Conservation (phyloP, 1,140 invertebrate genomes). For the Bombyx mandarina region DNA sequence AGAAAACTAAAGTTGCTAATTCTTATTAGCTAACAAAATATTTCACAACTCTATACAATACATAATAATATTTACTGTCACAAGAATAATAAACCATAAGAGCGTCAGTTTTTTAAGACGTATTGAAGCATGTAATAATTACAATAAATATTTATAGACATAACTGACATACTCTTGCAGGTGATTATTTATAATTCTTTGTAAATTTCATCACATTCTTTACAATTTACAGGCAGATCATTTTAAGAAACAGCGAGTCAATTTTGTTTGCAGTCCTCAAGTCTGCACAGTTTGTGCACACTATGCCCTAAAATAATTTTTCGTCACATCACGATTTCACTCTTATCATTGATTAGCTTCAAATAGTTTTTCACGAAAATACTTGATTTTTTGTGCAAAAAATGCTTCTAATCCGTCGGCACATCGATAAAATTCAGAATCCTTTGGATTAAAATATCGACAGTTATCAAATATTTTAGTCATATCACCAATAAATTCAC, state of each 20-base stretch:
- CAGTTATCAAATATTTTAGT: conserved; percentile 99
- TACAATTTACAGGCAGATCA: conserved; percentile 59
- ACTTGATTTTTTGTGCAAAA: conserved; percentile 93
- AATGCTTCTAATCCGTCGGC: conserved; percentile 95
- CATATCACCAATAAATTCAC: conserved; percentile 97
- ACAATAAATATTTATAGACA: conserved; percentile 63
- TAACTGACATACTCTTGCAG: conserved; percentile 44
- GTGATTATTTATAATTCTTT: conserved; percentile 50
- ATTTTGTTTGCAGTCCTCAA: no score
- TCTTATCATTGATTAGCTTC: conserved; percentile 72
- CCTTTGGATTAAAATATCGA: conserved; percentile 95
- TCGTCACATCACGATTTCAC: conserved; percentile 18
- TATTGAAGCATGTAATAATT: conserved; percentile 57
- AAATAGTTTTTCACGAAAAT: conserved; percentile 84
- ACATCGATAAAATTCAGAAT: conserved; percentile 95
- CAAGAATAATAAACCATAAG: conserved; percentile 34
- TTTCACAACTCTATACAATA: conserved; percentile 41
- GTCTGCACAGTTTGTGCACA: conserved; percentile 2
- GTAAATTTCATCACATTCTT: conserved; percentile 54
- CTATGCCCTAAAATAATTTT: not conserved
- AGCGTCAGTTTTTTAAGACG: conserved; percentile 43
- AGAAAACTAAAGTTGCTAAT: conserved; percentile 53
- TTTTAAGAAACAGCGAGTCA: conserved; percentile 15
- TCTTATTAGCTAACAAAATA: conserved; percentile 58
- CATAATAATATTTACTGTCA: conserved; percentile 21